phyloP scores from a whole-genome alignment of 2,113 vertebrate genomes.

The Antigone vipio region DNA sequence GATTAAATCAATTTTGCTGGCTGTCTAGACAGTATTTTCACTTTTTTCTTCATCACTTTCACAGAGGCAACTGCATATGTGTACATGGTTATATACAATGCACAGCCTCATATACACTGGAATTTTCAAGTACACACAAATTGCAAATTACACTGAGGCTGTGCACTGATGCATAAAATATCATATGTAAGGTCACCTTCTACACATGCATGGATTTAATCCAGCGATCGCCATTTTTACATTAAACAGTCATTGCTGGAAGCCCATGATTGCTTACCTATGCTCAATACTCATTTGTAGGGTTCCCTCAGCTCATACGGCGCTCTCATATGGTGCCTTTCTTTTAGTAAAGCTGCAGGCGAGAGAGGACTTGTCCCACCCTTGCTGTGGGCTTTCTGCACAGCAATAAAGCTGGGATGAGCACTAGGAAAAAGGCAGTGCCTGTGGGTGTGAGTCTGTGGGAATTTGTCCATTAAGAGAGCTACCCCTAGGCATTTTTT shows the following conservation, averaged over 20 bases:
- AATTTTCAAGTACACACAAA: neutral
- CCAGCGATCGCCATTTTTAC: neutral
- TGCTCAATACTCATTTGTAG: neutral
- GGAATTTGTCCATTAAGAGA: conserved; percentile 24
- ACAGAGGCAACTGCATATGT: neutral
- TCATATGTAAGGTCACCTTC: neutral
- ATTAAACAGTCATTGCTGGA: neutral
- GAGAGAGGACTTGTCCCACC: neutral
- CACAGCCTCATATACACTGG: neutral
- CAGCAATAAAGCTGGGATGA: neutral
- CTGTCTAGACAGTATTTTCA: neutral
- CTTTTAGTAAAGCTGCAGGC: neutral
- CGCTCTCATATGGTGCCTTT: neutral
- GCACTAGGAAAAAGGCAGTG: neutral
- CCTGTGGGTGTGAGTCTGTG: neutral
- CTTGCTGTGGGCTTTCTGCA: neutral
- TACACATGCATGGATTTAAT: neutral
- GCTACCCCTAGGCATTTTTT: neutral
- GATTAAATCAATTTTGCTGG: neutral
- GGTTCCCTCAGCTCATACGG: neutral
- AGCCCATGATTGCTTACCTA: neutral
- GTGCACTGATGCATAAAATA: neutral
- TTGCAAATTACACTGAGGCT: neutral
- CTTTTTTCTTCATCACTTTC: neutral
- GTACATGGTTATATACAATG: neutral